Percentiles rank a stretch among this genome's conserved stretches.
Conservation (phyloP, 1,140 invertebrate genomes). For the Palaemon carinicauda region DNA sequence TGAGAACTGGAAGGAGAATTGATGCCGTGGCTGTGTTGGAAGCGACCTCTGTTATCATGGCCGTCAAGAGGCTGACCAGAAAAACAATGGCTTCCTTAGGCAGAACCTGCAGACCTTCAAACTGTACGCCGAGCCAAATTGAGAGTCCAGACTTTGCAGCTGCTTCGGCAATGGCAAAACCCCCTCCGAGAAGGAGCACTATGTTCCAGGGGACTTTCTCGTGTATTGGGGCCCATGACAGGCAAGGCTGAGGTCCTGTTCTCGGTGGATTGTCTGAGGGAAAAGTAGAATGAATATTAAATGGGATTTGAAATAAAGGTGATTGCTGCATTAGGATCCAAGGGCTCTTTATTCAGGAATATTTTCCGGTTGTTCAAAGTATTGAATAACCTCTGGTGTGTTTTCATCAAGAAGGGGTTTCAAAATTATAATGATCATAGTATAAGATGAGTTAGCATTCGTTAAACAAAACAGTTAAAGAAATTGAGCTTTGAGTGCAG, state of each 20-base stretch:
- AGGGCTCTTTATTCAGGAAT: no score
- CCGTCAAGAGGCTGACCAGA: slow-evolving; percentile 66
- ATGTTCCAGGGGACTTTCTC: slow-evolving; percentile 67
- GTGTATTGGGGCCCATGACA: slow-evolving; percentile 64
- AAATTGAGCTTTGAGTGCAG: no score
- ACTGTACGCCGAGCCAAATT: slow-evolving; percentile 74
- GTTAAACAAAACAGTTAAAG: no score
- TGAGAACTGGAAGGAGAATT: slow-evolving; percentile 80
- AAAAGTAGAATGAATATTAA: background rate
- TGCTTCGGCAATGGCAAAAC: slow-evolving; percentile 86
- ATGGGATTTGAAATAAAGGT: no score
- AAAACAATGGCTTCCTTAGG: slow-evolving; percentile 63
- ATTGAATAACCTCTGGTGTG: background rate
- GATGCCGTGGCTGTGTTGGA: slow-evolving; percentile 85
- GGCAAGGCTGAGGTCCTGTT: background rate
- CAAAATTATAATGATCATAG: no score
- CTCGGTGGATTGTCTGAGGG: slow-evolving; percentile 77
- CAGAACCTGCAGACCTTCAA: slow-evolving; percentile 63
- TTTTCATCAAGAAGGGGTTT: no score
- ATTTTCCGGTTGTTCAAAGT: background rate
- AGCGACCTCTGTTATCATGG: slow-evolving; percentile 79
- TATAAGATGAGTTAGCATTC: no score
- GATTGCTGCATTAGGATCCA: no score
- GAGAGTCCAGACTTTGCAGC: slow-evolving; percentile 77
- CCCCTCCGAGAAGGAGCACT: slow-evolving; percentile 70